Evolutionary conservation across 2,113 vertebrate genomes (phyloP), one percentile per base, ranked within the genome.

Genomic region (Xenopus borealis): DNA sequence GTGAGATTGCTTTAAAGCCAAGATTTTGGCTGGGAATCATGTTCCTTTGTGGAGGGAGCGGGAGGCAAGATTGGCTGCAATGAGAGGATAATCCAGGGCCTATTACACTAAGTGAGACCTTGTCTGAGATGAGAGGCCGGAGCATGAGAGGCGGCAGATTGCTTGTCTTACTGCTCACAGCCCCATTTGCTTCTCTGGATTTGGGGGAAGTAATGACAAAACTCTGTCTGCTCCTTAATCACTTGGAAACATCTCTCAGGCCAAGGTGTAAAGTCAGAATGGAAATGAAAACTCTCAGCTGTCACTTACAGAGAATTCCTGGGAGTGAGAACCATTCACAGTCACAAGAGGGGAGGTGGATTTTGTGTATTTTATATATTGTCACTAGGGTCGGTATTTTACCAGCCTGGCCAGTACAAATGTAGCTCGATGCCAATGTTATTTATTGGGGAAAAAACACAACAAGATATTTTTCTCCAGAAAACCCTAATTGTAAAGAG

Each of bases 1-100:
- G 11, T 12, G 19, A 61, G 58, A 61, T 61, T 61, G 58, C 19
- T 61, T 23, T 61, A 61, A 61, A 61, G 58, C 58, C 58, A 61
- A 23, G 58, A 27, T 61, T 19, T 27, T 61, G 58, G 20, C 58
- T 23, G 10, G 18, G 9, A 61, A 61, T 61, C 58, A 61, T 61
- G 58, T 23, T 23, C 58, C 20, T 23, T 12, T 10, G 58, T 10
- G 58, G 13, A 61, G 58, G 58, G 58, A 61, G 23, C 23, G 23
- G 23, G 23, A 3, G 23, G 23, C 1, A 27, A 27, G 18, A 61
- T 12, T 17, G 8, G 14, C 58, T 20, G 58, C 18, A 7, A 58
- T 23, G 58, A 61, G 58, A 61, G 58, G 58, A 61, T 61, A 61
- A 61, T 61, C 58, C 20, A 12, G 20, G 58, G 58, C 16, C 19